Conservation (phyloP, 2,888 invertebrate genomes). For the Ganaspis brasiliensis region DNA sequence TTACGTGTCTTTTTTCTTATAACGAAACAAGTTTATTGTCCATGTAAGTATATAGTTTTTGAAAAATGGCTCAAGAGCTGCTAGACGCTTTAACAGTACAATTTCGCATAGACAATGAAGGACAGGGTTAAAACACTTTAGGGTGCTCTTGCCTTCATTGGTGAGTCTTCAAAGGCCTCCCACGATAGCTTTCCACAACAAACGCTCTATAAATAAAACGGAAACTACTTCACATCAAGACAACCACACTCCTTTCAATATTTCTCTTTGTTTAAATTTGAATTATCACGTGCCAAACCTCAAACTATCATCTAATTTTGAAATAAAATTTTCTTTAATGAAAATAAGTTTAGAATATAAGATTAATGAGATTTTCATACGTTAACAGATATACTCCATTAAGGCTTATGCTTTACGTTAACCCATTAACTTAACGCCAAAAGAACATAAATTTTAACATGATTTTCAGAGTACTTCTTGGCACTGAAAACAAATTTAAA, state of each 20-base stretch:
- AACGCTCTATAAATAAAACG: slow-evolving; percentile 59
- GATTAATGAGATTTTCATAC: too few species aligned
- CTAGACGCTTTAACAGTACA: slow-evolving; percentile 46
- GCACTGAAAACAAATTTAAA: too few species aligned
- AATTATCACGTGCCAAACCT: slow-evolving; percentile 7
- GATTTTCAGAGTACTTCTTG: too few species aligned
- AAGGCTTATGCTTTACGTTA: too few species aligned
- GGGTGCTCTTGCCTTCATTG: slow-evolving; percentile 52
- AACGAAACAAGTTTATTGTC: background rate
- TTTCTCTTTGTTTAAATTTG: slow-evolving; percentile 24
- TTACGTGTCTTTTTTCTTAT: background rate
- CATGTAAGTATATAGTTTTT: background rate
- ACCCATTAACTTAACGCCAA: too few species aligned
- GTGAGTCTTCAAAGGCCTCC: slow-evolving; percentile 55
- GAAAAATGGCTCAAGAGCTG: slow-evolving; percentile 31
- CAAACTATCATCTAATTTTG: background rate
- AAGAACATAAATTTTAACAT: too few species aligned
- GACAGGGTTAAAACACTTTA: slow-evolving; percentile 53
- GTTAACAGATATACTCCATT: too few species aligned
- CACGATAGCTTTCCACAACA: slow-evolving; percentile 55
- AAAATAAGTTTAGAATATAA: background rate
- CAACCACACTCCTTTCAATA: slow-evolving; percentile 46
- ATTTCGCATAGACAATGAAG: slow-evolving; percentile 56
- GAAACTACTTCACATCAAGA: slow-evolving; percentile 19
- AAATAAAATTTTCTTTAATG: background rate